Evolutionary conservation across 2,113 vertebrate species (phyloP).

Genomic region (Ochotona princeps): DNA sequence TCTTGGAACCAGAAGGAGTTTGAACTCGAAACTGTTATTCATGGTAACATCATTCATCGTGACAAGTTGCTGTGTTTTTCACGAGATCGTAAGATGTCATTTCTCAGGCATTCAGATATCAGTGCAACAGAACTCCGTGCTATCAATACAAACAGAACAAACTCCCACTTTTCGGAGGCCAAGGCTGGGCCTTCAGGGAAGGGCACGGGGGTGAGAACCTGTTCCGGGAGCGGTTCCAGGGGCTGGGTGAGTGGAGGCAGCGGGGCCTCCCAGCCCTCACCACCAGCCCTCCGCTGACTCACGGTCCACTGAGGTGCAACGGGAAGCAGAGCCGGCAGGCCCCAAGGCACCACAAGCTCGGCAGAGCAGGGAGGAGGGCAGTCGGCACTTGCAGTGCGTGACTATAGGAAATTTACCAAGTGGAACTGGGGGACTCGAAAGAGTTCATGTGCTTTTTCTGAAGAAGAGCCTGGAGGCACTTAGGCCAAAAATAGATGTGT

Average conservation of each 20-base stretch:
- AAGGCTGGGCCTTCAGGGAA: background rate
- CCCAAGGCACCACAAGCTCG: accelerated
- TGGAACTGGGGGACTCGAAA: conserved; percentile 11
- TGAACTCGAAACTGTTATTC: conserved; percentile 58
- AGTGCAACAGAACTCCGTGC: background rate
- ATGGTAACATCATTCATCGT: background rate
- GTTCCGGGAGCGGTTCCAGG: background rate
- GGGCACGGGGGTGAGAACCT: background rate
- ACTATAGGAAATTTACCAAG: conserved; percentile 69
- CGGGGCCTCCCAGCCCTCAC: no score
- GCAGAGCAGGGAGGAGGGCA: background rate
- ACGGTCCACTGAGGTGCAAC: background rate
- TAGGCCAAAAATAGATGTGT: conserved; percentile 57
- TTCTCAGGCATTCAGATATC: background rate
- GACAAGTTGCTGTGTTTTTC: background rate
- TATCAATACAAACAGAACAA: background rate
- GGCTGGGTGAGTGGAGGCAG: background rate
- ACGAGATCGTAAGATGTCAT: background rate
- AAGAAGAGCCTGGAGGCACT: background rate
- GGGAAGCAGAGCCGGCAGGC: background rate
- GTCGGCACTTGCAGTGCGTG: background rate
- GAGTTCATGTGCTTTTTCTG: conserved; percentile 32
- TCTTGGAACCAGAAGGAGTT: conserved; percentile 35
- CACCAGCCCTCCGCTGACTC: background rate
- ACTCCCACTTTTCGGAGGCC: background rate